Evolutionary conservation across 2,797 vertebrate species (phyloP), one percentile per base, ranked within the genome.

Genomic region (Spatula versicolor): DNA sequence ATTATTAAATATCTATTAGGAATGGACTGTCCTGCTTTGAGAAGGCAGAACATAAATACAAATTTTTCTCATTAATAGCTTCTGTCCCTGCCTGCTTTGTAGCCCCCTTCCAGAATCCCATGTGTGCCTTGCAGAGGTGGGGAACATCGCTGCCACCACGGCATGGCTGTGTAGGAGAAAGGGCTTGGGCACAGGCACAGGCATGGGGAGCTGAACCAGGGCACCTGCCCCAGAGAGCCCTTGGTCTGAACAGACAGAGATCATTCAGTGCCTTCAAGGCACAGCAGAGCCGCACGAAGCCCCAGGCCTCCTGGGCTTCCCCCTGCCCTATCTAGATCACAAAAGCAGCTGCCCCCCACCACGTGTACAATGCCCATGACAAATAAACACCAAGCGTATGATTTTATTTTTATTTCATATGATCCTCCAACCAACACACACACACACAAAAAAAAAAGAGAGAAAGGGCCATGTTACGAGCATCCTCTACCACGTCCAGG

Each of bases 161-260:
- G 66, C 45, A 20, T 13, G 23, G n/a, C 68, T 43, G 54, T 55
- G 60, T 33, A 54, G 41, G 4, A 3, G 39, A 31, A 28, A 11
- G 37, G 25, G 63, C 48, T 23, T 19, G 5, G 50, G 8, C 50
- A 8, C 50, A 59, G 16, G 13, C 14, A 4, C 3, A 33, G 48
- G 37, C 73, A 59, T 4, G 35, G 69, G 46, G 64, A 59, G n/a
- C 8, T 64, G 64, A 50, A 18, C 0, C 21, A 31, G 41, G 9
- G 22, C 22, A 33, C 52, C 45, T 77, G 68, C 8, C 63, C 43
- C 39, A 11, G 5, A 56, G 0, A 17, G 43, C 21, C 23, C 46
- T 18, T 0, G 0, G 28, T 12, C 79, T 28, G 46, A 20, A 22
- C 10, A 60, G 48, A 46, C 2, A 15, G 4, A 64, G 13, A 14